Conservation (phyloP, 2,888 invertebrate genomes). For the Eupelmus urozonus region DNA sequence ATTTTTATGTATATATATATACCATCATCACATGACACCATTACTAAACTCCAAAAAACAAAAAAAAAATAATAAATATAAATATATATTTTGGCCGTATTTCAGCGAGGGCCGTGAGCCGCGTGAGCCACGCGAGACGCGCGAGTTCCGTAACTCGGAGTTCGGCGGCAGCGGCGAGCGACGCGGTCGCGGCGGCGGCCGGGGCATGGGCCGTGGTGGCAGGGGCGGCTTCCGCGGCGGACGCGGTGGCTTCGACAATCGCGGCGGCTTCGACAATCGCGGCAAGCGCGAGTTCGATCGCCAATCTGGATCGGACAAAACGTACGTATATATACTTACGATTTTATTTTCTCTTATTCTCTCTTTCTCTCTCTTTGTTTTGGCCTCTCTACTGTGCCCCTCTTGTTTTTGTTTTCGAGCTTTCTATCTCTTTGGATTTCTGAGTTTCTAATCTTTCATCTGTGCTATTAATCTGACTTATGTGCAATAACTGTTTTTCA, state of each 20-base stretch:
- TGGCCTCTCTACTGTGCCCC: background rate
- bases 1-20: too few relatives aligned
- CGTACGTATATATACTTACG: conserved; percentile 81
- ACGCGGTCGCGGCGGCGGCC: conserved; percentile 76
- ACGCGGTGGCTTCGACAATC: conserved; percentile 83
- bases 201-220: conserved; percentile 78
- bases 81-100: too few relatives aligned
- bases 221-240: conserved; percentile 73
- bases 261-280: conserved; percentile 85
- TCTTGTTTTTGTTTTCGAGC: conserved; percentile 17
- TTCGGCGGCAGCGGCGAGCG: conserved; percentile 68
- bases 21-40: too few relatives aligned
- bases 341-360: too few relatives aligned
- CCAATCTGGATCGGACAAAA: conserved; percentile 96
- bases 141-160: conserved; percentile 72
- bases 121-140: conserved; percentile 79
- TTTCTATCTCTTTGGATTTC: conserved; percentile 32
- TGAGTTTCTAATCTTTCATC: conserved; percentile 46
- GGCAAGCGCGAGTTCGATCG: conserved; percentile 96
- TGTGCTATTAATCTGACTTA: conserved; percentile 1
- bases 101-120: conserved; percentile 71
- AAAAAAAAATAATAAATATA: too few relatives aligned
- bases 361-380: background rate
- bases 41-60: too few relatives aligned
- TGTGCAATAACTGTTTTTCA: background rate